These are phyloP conservation scores for Globodera ellingtonae DNA, from an alignment of 1,140 invertebrate species.

Conservation along the genomic window DNA sequence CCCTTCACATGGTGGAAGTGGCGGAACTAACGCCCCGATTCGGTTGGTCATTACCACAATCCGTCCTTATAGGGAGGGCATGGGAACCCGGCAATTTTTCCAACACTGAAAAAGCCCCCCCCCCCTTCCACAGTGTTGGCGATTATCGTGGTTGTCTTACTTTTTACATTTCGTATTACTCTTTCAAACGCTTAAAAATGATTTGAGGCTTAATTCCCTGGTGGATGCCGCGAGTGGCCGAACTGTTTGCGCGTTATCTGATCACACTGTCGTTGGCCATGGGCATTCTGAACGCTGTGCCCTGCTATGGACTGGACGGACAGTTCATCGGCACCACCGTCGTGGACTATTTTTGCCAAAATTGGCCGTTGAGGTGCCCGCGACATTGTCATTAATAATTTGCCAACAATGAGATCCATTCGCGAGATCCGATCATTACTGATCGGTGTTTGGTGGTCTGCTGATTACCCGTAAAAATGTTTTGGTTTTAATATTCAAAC, in stretches of 20 bases:
- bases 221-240: slow-evolving; percentile 43
- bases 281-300: slow-evolving; percentile 86
- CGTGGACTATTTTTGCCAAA: slow-evolving; percentile 52
- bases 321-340: slow-evolving; percentile 63
- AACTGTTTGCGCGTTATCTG: slow-evolving; percentile 70
- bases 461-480: not conserved
- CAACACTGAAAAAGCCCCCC: too few species aligned
- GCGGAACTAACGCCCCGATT: slow-evolving; percentile 81
- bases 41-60: slow-evolving; percentile 42
- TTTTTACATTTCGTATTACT: too few species aligned
- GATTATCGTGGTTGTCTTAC: too few species aligned
- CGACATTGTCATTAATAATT: not conserved
- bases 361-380: slow-evolving; percentile 21
- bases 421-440: not conserved
- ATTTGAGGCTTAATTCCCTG: slow-evolving; percentile 31
- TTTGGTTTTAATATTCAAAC: too few species aligned
- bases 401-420: not conserved
- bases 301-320: slow-evolving; percentile 89
- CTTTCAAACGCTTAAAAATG: too few species aligned
- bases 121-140: too few species aligned
- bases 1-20: slow-evolving; percentile 67
- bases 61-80: too few species aligned
- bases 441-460: not conserved
- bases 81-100: too few species aligned
- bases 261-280: slow-evolving; percentile 86